These are phyloP conservation scores for Oscheius myriophilus DNA, from an alignment of 2,888 invertebrate species.

Conservation along the genomic window DNA sequence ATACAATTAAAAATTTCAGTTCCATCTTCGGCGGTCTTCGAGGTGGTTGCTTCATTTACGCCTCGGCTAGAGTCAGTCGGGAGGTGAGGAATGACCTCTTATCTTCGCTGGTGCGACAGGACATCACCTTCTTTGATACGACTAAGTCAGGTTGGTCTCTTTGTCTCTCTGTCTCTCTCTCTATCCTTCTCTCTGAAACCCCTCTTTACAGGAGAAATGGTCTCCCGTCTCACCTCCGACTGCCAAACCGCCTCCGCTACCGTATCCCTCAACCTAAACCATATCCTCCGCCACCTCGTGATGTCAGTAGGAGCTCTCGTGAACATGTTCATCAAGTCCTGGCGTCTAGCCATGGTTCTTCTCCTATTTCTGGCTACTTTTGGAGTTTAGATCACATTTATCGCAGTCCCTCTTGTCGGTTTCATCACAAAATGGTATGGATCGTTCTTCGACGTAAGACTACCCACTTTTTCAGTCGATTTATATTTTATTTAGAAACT, in stretches of 20 bases:
- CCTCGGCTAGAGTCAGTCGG: constrained; percentile 68
- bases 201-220: constrained; percentile 72
- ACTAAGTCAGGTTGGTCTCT: constrained; percentile 74
- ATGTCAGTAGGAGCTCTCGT: constrained; percentile 68
- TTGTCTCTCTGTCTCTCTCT: no score
- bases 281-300: constrained; percentile 72
- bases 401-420: constrained; percentile 71
- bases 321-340: constrained; percentile 72
- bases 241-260: constrained; percentile 72
- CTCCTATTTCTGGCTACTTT: no score
- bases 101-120: constrained; percentile 70
- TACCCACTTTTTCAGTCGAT: neutral
- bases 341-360: constrained; percentile 70
- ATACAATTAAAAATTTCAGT: constrained; percentile 40
- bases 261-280: constrained; percentile 71
- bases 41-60: constrained; percentile 70
- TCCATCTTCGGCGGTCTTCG: constrained; percentile 70
- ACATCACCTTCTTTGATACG: constrained; percentile 71
- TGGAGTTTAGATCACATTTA: constrained; percentile 69
- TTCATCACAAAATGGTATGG: constrained; percentile 72
- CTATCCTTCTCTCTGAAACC: no score
- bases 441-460: constrained; percentile 71
- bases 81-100: constrained; percentile 70
- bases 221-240: constrained; percentile 73
- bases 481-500: constrained; percentile 67